Percentiles rank a stretch among this genome's conserved stretches.
Evolutionary conservation across 1,140 invertebrate genomes (phyloP).

Genomic region (Oryctes rhinoceros): DNA sequence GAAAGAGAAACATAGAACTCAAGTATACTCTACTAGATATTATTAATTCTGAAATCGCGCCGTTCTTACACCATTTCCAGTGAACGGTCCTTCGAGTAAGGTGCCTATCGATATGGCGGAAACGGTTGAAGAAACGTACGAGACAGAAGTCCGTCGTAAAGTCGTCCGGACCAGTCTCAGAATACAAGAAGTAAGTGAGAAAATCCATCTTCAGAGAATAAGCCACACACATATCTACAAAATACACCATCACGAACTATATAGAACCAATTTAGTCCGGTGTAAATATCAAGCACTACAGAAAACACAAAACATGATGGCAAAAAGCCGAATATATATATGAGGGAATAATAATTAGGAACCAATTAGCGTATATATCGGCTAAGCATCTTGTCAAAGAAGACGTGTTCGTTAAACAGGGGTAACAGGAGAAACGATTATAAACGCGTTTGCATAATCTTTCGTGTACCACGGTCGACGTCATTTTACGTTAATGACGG

Average conservation of each 20-base stretch:
- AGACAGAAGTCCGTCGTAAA: conserved; percentile 66
- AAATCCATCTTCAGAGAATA: conserved; percentile 2
- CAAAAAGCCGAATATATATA: neutral
- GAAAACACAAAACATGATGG: conserved; percentile 1
- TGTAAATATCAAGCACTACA: neutral
- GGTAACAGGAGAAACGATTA: conserved; percentile 9
- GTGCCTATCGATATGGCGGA: conserved; percentile 47
- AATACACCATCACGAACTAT: neutral
- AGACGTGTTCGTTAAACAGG: conserved; percentile 14
- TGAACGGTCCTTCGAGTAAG: conserved; percentile 17
- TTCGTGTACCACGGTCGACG: conserved; percentile 10
- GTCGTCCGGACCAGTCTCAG: conserved; percentile 65
- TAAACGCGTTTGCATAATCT: conserved; percentile 32
- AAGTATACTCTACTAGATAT: conserved; percentile 27
- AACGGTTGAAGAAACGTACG: conserved; percentile 61
- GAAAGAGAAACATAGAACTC: conserved; percentile 42
- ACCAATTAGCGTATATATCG: conserved; percentile 19
- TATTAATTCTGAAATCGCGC: conserved; percentile 25
- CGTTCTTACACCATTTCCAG: conserved; percentile 27
- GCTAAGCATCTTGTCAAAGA: conserved; percentile 12
- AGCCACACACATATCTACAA: conserved; percentile 13
- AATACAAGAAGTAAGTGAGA: conserved; percentile 64
- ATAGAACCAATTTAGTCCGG: neutral
- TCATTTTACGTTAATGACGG: conserved; percentile 25
- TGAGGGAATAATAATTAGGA: neutral